These are phyloP conservation scores for Cryptotis parvus DNA, from an alignment of 2,113 vertebrate species.

Conservation along the genomic window DNA sequence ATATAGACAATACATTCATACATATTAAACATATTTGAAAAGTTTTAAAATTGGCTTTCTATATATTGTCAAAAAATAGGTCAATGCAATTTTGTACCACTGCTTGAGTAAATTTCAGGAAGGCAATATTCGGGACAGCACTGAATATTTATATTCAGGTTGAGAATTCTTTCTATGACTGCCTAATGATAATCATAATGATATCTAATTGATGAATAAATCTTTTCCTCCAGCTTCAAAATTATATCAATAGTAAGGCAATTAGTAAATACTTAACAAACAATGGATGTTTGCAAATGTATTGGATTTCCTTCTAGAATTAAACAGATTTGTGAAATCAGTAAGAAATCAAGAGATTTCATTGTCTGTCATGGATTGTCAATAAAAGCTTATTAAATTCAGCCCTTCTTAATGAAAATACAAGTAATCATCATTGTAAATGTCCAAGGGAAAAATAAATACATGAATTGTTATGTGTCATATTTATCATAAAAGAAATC, in stretches of 20 bases:
- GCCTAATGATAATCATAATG: not conserved
- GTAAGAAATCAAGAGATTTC: not conserved
- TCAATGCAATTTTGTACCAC: constrained; percentile 33
- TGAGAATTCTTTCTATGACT: not conserved
- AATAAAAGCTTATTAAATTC: not conserved
- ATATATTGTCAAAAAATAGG: not conserved
- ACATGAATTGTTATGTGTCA: not conserved
- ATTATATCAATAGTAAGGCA: not conserved
- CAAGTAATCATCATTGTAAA: not conserved
- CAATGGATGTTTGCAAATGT: not conserved
- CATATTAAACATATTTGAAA: not conserved
- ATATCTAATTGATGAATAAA: accelerated
- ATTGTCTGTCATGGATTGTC: not conserved
- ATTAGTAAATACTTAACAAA: not conserved
- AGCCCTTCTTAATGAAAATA: not conserved
- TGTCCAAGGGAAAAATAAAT: not conserved
- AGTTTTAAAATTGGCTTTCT: not conserved
- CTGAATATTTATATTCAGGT: not conserved
- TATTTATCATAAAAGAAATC: not conserved
- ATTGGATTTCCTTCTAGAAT: not conserved
- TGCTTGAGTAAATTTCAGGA: not conserved
- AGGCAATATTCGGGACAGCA: not conserved
- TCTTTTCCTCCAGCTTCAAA: constrained; percentile 16
- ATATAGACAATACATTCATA: not conserved
- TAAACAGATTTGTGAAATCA: not conserved